Base-by-base conservation (phyloP, 2,888 invertebrate genomes). In the Tanypteryx hageni region DNA sequence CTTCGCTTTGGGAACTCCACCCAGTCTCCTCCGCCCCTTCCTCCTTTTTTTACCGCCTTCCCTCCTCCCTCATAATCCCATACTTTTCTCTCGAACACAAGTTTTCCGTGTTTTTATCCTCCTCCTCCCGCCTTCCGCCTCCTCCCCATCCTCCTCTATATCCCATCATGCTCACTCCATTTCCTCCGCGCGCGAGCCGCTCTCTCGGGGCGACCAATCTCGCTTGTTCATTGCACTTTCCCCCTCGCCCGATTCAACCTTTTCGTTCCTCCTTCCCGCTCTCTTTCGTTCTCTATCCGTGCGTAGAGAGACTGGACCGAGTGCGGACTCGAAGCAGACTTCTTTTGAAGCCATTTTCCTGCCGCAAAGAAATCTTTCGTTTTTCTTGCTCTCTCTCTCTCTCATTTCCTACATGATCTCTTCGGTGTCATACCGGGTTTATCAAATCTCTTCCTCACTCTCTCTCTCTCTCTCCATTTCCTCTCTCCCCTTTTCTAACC, bases 101-200 rank as follows among this genome's bases (percentile, higher is more conserved):
- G 18, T 14, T 14, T n/a, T 57, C 83, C 82, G 44, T 57, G 16
- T 18, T 14, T 57, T 44, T 1, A 83, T 56, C 57, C 82, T 5
- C 31, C 56, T 56, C 14, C 83, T 56, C 11, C 57, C 83, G n/a
- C n/a, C 57, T 27, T 5, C 31, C 56, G 14, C 14, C 83, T 56
- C 11, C 57, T 44, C n/a, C 44, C 10, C 57, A 44, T 83, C 83
- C 56, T 31, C 82, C 57, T 18, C 16, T n/a, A 83, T 83, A 83
- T 83, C 83, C 83, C 83, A 83, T 83, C 56, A 83, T 83, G 56
- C 83, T 9, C 83, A 18, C 57, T 83, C 83, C 83, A 83, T 83
- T 83, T 83, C 22, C 83, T 83, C 83, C 31, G 7, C 82, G 27
- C 82, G 13, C 16, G 31, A 16, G 44, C 44, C 82, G 7, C 82